Evolutionary conservation across 2,113 vertebrate species (phyloP).

Genomic region (Paracanthobrama guichenoti): DNA sequence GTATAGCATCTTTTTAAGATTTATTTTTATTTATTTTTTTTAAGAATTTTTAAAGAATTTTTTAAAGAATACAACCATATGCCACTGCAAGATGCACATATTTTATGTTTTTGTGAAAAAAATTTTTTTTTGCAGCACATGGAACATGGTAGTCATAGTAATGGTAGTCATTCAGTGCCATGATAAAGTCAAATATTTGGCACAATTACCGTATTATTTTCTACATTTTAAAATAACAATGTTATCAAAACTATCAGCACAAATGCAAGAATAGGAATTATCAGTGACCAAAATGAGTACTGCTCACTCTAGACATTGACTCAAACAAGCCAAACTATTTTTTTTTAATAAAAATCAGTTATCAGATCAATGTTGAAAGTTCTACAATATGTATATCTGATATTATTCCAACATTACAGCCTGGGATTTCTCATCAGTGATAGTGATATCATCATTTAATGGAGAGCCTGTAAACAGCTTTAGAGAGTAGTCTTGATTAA

Average conservation of each 20-base stretch:
- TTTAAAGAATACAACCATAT: no score
- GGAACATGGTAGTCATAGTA: no score
- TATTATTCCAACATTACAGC: not conserved
- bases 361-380: not conserved
- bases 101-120: not conserved
- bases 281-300: no score
- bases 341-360: not conserved
- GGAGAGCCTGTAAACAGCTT: conserved; percentile 12
- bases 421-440: not conserved
- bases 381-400: not conserved
- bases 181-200: not conserved
- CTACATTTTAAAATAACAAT: not conserved
- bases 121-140: no score
- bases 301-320: no score
- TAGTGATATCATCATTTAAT: not conserved
- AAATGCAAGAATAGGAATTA: not conserved
- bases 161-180: not conserved
- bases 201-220: not conserved
- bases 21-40: no score
- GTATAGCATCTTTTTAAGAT: no score
- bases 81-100: not conserved
- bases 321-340: not conserved
- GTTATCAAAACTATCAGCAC: not conserved
- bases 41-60: no score
- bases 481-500: conserved; percentile 28